Conservation (phyloP, 2,888 invertebrate species). For the Caenorhabditis sp. region DNA sequence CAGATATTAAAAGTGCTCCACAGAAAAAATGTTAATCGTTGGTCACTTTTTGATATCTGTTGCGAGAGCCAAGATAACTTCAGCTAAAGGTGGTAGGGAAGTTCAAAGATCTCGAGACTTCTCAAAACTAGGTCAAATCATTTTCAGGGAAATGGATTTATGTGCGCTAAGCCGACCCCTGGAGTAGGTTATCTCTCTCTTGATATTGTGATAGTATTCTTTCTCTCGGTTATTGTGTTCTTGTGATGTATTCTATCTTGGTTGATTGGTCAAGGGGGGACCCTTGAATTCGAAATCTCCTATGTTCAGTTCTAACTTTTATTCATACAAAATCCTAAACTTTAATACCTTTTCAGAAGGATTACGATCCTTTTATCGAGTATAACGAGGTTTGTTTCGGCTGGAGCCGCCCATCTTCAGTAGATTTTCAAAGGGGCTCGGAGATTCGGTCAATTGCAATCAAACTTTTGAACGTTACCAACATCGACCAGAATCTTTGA, state of each 20-base stretch:
- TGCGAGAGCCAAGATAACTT: no score
- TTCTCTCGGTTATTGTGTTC: slow-evolving; percentile 23
- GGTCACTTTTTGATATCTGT: no score
- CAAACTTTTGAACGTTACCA: background rate
- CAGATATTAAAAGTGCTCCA: no score
- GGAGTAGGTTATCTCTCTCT: slow-evolving; percentile 74
- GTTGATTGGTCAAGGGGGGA: background rate
- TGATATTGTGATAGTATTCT: slow-evolving; percentile 33
- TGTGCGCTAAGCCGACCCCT: slow-evolving; percentile 74
- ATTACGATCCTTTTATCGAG: slow-evolving; percentile 68
- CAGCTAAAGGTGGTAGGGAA: no score
- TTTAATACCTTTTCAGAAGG: slow-evolving; percentile 57
- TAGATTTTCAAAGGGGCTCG: background rate
- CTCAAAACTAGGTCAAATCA: background rate
- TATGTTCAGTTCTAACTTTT: slow-evolving; percentile 39
- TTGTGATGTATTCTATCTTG: slow-evolving; percentile 26
- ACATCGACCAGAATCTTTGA: slow-evolving; percentile 32
- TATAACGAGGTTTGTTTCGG: slow-evolving; percentile 66
- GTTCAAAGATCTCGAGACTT: background rate
- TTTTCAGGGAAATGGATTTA: slow-evolving; percentile 67
- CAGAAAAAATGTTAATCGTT: no score
- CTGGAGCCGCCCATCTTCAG: background rate
- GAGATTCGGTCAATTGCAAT: slow-evolving; percentile 24
- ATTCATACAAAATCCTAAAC: background rate
- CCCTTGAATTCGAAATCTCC: slow-evolving; percentile 3